phyloP scores from a whole-genome alignment of 2,797 vertebrate genomes.

The Falco berigora region DNA sequence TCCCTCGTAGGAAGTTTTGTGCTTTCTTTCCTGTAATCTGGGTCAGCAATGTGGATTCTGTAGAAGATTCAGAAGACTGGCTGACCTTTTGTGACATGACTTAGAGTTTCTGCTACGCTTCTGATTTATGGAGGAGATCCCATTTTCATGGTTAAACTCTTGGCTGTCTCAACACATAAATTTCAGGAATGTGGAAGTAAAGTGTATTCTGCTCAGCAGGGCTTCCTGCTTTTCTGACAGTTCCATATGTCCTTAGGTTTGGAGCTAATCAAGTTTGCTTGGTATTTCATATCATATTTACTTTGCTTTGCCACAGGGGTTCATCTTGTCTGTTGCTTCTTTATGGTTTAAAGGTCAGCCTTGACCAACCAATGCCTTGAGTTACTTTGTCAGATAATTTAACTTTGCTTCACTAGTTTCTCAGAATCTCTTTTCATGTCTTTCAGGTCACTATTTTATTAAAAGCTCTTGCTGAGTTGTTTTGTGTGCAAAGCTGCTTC shows the following conservation, averaged over 20 bases:
- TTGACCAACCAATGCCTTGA: not conserved
- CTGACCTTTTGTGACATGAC: not conserved
- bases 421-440: not conserved
- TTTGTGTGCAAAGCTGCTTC: not conserved
- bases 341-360: not conserved
- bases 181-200: not conserved
- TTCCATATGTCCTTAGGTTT: constrained; percentile 26
- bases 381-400: not conserved
- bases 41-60: not conserved
- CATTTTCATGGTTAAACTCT: not conserved
- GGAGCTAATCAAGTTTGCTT: constrained; percentile 5
- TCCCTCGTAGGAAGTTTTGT: not conserved
- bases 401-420: not conserved
- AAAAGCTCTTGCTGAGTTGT: not conserved
- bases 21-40: not conserved
- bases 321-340: not conserved
- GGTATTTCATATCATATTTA: not conserved
- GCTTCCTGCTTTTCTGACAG: constrained; percentile 2
- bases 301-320: constrained; percentile 9
- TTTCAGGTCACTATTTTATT: not conserved
- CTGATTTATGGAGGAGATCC: not conserved
- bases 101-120: not conserved
- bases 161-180: not conserved
- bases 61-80: not conserved
- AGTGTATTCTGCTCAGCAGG: not conserved